Percentiles rank a stretch among this genome's conserved stretches.
Evolutionary conservation across 2,888 invertebrate species (phyloP).

Genomic region (Tipula helvola): DNA sequence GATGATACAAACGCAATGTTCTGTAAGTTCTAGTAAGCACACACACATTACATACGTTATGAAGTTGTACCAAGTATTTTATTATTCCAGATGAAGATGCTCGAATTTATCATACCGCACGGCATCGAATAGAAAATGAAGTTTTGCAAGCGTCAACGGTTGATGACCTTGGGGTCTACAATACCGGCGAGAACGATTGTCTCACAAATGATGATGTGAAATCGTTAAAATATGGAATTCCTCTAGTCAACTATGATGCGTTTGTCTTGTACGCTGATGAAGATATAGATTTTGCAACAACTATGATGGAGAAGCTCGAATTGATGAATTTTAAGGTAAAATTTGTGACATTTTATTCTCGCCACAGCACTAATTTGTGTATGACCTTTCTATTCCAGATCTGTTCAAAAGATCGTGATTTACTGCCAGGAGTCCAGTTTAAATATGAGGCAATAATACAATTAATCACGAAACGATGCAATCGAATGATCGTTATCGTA

Average conservation of each 20-base stretch:
- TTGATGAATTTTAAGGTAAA: not conserved
- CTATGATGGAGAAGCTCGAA: not conserved
- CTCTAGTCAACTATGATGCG: not conserved
- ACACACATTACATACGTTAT: not conserved
- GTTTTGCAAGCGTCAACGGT: not conserved
- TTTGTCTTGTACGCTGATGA: not conserved
- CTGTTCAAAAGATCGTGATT: slow-evolving; percentile 5
- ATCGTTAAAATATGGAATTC: not conserved
- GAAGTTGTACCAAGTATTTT: not conserved
- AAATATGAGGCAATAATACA: not conserved
- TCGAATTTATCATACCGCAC: not conserved
- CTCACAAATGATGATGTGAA: not conserved
- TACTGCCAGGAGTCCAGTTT: not conserved
- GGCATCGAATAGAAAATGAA: not conserved
- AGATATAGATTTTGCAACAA: not conserved
- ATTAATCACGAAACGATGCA: not conserved
- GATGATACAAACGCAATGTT: slow-evolving; percentile 49
- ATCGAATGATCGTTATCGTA: not conserved
- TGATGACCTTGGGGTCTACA: not conserved
- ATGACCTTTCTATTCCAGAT: not conserved
- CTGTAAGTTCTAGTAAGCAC: slow-evolving; percentile 32
- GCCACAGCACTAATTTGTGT: not conserved
- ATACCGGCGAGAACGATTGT: not conserved
- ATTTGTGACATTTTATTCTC: not conserved
- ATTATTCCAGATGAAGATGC: not conserved